A percentile compares a stretch with the other conserved stretches of the same genome.
Evolutionary conservation across 2,113 vertebrate species (phyloP).

Genomic region (Strigops habroptila): DNA sequence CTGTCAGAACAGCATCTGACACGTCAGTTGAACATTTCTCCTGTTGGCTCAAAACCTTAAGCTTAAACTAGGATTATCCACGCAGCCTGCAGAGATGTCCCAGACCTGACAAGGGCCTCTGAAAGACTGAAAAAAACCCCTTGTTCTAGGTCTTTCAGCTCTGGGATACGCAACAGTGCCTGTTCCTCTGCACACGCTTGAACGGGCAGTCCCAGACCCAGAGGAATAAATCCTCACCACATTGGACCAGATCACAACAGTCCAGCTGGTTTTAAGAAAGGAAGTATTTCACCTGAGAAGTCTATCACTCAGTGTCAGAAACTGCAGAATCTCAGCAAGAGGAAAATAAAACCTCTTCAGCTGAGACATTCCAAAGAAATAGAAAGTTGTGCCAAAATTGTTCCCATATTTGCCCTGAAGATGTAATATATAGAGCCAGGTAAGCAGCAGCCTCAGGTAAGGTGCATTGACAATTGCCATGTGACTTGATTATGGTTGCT

Average conservation of each 20-base stretch:
- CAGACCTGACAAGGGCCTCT: not conserved
- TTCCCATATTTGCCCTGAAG: not conserved
- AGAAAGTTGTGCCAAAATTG: not conserved
- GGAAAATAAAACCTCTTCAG: not conserved
- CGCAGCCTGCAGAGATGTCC: not conserved
- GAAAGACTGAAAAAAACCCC: not conserved
- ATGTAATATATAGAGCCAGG: rapidly evolving
- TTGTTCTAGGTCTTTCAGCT: not conserved
- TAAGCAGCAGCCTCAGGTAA: not conserved
- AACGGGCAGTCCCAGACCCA: not conserved
- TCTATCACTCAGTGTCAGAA: not conserved
- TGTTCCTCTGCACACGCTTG: not conserved
- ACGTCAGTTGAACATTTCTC: not conserved
- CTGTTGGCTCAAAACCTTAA: not conserved
- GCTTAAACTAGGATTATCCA: not conserved
- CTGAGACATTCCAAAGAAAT: not conserved
- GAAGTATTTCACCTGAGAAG: not conserved
- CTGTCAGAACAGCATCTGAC: not conserved
- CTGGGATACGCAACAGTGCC: not conserved
- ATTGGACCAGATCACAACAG: rapidly evolving
- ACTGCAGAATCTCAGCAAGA: not conserved
- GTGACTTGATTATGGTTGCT: not conserved
- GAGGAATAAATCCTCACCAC: not conserved
- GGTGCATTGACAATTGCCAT: not conserved
- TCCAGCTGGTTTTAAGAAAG: not conserved